Evolutionary conservation across 1,140 invertebrate species (phyloP), one percentile per base, ranked within the genome.

Genomic region (Dufourea novaeangliae): DNA sequence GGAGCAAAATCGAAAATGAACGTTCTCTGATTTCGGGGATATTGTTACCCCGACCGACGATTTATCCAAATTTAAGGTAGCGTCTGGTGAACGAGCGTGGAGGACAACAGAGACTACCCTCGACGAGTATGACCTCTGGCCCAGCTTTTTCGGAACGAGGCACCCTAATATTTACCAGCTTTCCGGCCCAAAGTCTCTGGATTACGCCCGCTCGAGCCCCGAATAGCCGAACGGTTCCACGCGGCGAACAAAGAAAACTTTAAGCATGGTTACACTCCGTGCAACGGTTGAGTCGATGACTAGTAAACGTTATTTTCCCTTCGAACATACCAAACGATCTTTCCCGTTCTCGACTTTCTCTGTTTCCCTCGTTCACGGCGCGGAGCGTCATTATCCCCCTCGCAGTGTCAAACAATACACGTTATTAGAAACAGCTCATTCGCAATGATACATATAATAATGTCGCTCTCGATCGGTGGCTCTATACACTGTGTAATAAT

Each of bases 341-440:
- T 32, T 29, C 14, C 12, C 8, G 5, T 2, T 20, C 37, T 27
- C 46, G 8, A 11, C 56, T 2, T 10, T 62, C 57, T 20, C 27
- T 2, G 41, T 27, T 1, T 37, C 25, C 7, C 20, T 25, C 37
- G 22, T 62, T 59, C 71, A 22, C 72, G n/a, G 25, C 68, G 22
- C 25, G 39, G 37, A 37, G 50, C 59, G 32, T 32, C 4, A 67
- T 73, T 76, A 44, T 78, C 66, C 82, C 84, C 73, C 86, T 87
- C 8, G 8, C 34, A n/a, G n/a, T n/a, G 34, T 37, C 20, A 72
- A 88, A 90, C 86, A 90, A 89, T 83, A 80, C 86, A 88, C 82
- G 82, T 86, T 88, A 90, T 88, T 89, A 88, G 84, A 90, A 90
- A 91, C 86, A 88, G 85, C 82, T 90, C 84, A 76, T 87, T 84